A percentile compares a stretch with the other conserved stretches of the same genome.
Conservation (phyloP, 2,113 vertebrate genomes). For the Nematolebias whitei region DNA sequence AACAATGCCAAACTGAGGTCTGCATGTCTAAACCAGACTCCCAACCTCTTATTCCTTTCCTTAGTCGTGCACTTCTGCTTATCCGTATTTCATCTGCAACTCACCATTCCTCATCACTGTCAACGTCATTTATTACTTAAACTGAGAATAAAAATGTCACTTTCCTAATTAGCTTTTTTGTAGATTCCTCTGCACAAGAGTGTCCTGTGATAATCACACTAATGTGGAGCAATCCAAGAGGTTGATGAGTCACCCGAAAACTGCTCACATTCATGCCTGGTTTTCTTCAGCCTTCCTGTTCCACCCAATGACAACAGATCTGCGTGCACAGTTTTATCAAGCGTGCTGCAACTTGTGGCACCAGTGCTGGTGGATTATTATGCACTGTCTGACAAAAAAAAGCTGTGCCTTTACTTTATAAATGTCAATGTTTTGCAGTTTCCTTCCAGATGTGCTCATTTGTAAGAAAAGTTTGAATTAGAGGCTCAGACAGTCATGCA, state of each 20-base stretch:
- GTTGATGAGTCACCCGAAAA: slow-evolving; percentile 50
- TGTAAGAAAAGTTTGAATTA: slow-evolving; percentile 15
- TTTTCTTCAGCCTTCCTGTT: slow-evolving; percentile 38
- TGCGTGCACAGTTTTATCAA: slow-evolving; percentile 19
- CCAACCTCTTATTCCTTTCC: slow-evolving; percentile 14
- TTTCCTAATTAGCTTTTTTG: slow-evolving; percentile 57
- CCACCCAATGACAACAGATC: slow-evolving; percentile 34
- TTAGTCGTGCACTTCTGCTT: slow-evolving; percentile 6
- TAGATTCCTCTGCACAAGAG: slow-evolving; percentile 23
- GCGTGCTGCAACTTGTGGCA: slow-evolving; percentile 37
- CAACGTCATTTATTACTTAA: slow-evolving; percentile 52
- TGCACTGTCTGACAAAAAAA: slow-evolving; percentile 10
- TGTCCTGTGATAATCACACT: slow-evolving; percentile 56
- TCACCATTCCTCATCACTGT: slow-evolving; percentile 30
- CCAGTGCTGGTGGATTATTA: slow-evolving; percentile 6
- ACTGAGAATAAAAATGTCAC: slow-evolving; percentile 60
- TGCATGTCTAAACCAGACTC: slow-evolving; percentile 59
- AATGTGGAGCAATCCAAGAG: slow-evolving; percentile 68
- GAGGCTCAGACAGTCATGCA: slow-evolving; percentile 35
- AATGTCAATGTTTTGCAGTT: slow-evolving; percentile 17
- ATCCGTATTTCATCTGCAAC: slow-evolving; percentile 22
- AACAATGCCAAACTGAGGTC: slow-evolving; percentile 57
- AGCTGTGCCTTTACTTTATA: slow-evolving; percentile 3
- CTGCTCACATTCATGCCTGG: slow-evolving; percentile 62
- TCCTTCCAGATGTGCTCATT: slow-evolving; percentile 42